Evolutionary conservation across 1,140 invertebrate genomes (phyloP).

Genomic region (Meloidogyne chitwoodi): DNA sequence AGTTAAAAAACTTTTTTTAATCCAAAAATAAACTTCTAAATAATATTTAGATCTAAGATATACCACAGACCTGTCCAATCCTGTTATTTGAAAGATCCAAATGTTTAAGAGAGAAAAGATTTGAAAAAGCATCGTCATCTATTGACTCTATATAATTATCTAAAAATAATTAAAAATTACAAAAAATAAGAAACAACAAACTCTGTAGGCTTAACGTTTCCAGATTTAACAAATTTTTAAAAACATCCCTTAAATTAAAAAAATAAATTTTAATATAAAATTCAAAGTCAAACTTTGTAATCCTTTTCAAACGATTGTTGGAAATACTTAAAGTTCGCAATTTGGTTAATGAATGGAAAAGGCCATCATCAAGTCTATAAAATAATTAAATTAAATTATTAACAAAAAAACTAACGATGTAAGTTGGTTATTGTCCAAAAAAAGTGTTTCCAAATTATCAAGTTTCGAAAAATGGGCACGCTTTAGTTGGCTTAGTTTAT

Average conservation of each 20-base stretch:
- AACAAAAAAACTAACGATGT: background rate
- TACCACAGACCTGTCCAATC: constrained; percentile 32
- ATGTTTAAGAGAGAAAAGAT: constrained; percentile 40
- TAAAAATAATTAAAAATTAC: background rate
- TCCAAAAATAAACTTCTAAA: too few relatives aligned
- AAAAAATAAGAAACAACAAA: background rate
- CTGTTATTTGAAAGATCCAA: constrained; percentile 49
- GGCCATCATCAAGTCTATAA: constrained; percentile 44
- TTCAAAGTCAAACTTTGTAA: constrained; percentile 40
- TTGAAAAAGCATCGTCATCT: constrained; percentile 37
- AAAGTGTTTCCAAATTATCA: constrained; percentile 23
- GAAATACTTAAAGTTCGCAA: constrained; percentile 44
- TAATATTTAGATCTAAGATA: too few relatives aligned
- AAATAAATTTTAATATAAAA: background rate
- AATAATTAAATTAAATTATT: background rate
- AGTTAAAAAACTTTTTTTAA: too few relatives aligned
- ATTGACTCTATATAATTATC: constrained; percentile 34
- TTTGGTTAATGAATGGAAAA: constrained; percentile 42
- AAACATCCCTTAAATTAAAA: constrained; percentile 40
- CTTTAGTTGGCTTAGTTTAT: constrained; percentile 31
- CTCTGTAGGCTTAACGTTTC: constrained; percentile 36
- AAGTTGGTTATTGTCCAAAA: constrained; percentile 43
- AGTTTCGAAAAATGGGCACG: constrained; percentile 28
- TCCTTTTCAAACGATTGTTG: constrained; percentile 44
- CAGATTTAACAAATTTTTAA: constrained; percentile 45